Percentiles rank a stretch among this genome's conserved stretches.
These are phyloP conservation scores for Oreochromis niloticus DNA, from an alignment of 2,113 vertebrate genomes.

Conservation along the genomic window DNA sequence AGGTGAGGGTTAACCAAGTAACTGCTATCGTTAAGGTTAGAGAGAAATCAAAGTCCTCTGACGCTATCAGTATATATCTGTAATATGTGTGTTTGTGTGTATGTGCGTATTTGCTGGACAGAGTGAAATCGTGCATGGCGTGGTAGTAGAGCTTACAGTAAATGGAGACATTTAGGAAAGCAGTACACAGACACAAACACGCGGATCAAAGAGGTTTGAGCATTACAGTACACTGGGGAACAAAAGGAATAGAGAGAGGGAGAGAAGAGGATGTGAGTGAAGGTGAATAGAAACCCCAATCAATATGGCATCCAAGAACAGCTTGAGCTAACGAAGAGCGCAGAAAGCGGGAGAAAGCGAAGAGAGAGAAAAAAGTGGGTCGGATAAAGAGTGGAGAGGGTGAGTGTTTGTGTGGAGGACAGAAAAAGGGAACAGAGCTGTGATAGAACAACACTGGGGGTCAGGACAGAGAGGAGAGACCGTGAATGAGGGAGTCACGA, in stretches of 20 bases:
- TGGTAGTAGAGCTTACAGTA: slow-evolving; percentile 56
- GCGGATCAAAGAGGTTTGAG: slow-evolving; percentile 61
- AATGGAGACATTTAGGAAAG: slow-evolving; percentile 67
- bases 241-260: slow-evolving; percentile 27
- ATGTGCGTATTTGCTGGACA: not conserved
- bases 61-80: not conserved
- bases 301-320: slow-evolving; percentile 60
- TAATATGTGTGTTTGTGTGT: not conserved
- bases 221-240: slow-evolving; percentile 62
- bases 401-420: not conserved
- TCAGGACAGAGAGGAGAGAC: not conserved
- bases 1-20: not conserved
- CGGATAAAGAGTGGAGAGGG: slow-evolving; percentile 41
- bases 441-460: not conserved
- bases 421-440: not conserved
- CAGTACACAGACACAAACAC: slow-evolving; percentile 58
- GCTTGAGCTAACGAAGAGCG: slow-evolving; percentile 26
- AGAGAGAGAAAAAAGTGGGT: slow-evolving; percentile 53
- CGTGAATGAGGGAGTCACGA: not conserved
- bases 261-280: slow-evolving; percentile 38
- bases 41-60: not conserved
- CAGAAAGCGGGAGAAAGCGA: not conserved
- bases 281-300: slow-evolving; percentile 68
- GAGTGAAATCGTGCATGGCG: not conserved
- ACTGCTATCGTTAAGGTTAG: not conserved